Percentiles rank a stretch among this genome's conserved stretches.
Conservation (phyloP, 2,113 vertebrate species). For the Echinops telfairi region DNA sequence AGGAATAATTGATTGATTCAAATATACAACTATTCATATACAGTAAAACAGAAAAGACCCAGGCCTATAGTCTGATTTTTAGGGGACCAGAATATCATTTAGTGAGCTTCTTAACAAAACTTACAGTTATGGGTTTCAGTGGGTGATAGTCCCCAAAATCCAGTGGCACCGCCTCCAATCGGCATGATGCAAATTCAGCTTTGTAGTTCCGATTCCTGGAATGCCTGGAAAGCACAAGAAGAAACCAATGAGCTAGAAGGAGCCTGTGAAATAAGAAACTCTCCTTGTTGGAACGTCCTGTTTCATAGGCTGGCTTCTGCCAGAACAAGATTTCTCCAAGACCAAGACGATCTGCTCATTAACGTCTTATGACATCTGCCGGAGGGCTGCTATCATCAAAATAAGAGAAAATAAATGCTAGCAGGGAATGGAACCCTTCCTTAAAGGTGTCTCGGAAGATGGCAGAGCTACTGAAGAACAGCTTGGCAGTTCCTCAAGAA, state of each 20-base stretch:
- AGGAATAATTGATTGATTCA: not conserved
- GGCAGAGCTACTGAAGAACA: not conserved
- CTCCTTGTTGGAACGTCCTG: not conserved
- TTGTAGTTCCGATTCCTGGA: slow-evolving; percentile 92
- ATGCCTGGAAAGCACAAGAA: slow-evolving; percentile 88
- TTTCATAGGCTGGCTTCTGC: not conserved
- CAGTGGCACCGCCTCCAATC: slow-evolving; percentile 87
- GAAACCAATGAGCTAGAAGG: not conserved
- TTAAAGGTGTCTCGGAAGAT: not conserved
- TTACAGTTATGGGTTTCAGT: slow-evolving; percentile 95
- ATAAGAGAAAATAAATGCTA: not conserved
- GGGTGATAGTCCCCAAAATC: slow-evolving; percentile 97
- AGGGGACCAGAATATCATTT: not conserved
- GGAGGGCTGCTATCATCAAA: not conserved
- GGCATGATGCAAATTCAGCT: slow-evolving; percentile 89
- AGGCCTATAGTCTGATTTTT: not conserved
- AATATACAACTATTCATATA: not conserved
- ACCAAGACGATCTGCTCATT: not conserved
- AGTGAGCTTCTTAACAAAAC: slow-evolving; percentile 72
- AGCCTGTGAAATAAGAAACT: rapidly evolving
- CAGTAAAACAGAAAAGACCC: not conserved
- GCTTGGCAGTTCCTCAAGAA: not conserved
- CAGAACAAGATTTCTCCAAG: not conserved
- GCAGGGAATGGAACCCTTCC: not conserved
- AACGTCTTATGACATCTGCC: not conserved